Conservation (phyloP, 2,888 invertebrate genomes). For the Drosophila seclusa region DNA sequence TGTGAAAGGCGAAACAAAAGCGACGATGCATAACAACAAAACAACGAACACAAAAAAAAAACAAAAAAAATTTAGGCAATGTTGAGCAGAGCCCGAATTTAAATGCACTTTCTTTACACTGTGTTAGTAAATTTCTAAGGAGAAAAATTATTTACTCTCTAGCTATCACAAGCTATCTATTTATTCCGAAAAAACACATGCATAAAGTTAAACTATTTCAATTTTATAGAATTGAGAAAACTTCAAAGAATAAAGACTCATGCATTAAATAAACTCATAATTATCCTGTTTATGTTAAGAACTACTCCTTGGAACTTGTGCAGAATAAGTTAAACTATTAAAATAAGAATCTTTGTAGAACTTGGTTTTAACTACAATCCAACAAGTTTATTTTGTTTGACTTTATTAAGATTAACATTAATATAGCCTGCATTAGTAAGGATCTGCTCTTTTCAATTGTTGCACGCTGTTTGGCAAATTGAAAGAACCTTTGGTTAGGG, state of each 20-base stretch:
- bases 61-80: conserved; percentile 4
- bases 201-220: not conserved
- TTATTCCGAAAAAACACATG: not conserved
- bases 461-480: not conserved
- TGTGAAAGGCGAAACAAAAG: conserved; percentile 73
- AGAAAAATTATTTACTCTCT: not conserved
- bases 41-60: conserved; percentile 26
- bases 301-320: rapidly evolving
- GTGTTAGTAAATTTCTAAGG: not conserved
- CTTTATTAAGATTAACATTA: no score
- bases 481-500: not conserved
- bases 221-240: not conserved
- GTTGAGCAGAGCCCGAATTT: not conserved
- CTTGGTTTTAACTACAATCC: not conserved
- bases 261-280: not conserved
- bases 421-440: no score
- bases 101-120: conserved; percentile 5
- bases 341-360: not conserved
- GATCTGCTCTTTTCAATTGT: not conserved
- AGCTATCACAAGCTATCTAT: not conserved
- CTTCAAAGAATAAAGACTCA: not conserved
- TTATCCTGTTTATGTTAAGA: not conserved
- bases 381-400: no score
- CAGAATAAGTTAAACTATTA: not conserved
- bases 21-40: conserved; percentile 63